These are phyloP conservation scores for Engraulis encrasicolus DNA, from an alignment of 2,113 vertebrate genomes.

Conservation along the genomic window DNA sequence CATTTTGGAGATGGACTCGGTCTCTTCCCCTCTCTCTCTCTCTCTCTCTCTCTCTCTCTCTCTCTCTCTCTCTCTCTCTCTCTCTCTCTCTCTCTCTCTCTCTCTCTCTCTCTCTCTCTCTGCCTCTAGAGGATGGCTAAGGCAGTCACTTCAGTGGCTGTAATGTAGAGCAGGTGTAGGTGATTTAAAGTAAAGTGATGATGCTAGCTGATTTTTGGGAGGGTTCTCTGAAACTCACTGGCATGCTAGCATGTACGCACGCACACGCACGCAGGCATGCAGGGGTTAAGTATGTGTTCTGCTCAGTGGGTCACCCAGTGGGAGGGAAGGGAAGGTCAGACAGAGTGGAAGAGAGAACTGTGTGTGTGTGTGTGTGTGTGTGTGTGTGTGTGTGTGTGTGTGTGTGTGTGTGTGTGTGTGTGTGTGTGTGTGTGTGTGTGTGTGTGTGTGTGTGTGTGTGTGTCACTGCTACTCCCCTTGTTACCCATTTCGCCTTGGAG, in stretches of 20 bases:
- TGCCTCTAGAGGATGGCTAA: background rate
- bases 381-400: background rate
- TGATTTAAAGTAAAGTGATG: background rate
- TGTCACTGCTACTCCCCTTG: no score
- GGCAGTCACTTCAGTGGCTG: background rate
- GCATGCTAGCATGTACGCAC: no score
- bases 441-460: background rate
- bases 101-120: background rate
- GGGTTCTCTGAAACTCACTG: no score
- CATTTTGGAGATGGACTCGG: no score
- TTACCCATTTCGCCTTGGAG: no score
- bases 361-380: no score
- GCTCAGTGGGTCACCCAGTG: background rate
- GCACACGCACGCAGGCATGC: background rate
- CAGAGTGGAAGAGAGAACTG: background rate
- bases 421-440: background rate
- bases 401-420: background rate
- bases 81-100: background rate
- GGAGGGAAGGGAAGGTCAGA: background rate
- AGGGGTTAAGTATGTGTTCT: background rate
- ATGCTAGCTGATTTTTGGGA: background rate
- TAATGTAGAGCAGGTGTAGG: slow-evolving; percentile 2
- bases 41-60: background rate
- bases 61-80: background rate
- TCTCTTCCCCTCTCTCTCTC: background rate